Evolutionary conservation across 2,113 vertebrate species (phyloP).

Genomic region (Thamnophis sirtalis): DNA sequence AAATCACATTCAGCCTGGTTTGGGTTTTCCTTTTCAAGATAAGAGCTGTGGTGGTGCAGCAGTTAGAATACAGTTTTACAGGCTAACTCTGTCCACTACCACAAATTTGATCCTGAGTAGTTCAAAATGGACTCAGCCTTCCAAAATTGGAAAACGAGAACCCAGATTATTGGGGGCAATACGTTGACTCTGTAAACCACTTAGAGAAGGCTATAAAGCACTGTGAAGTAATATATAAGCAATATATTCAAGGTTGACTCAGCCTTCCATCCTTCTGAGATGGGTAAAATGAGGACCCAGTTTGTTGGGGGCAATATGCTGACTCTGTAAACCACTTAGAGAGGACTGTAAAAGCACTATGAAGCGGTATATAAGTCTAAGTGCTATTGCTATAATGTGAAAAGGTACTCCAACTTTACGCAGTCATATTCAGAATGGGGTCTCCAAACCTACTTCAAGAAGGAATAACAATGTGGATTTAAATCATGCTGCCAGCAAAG

Average conservation of each 20-base stretch:
- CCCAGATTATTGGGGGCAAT: neutral
- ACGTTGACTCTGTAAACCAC: neutral
- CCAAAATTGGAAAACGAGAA: neutral
- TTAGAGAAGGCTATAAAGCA: neutral
- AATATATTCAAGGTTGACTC: neutral
- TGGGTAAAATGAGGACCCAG: neutral
- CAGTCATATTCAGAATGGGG: neutral
- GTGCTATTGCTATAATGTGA: neutral
- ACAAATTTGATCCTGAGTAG: neutral
- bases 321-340: neutral
- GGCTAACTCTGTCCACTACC: neutral
- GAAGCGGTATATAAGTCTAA: neutral
- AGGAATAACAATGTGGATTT: neutral
- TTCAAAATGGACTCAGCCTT: neutral
- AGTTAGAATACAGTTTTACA: neutral
- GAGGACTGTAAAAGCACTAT: neutral
- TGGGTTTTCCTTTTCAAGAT: neutral
- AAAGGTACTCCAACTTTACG: neutral
- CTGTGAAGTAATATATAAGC: neutral
- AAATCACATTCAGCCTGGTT: neutral
- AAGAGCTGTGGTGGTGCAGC: neutral
- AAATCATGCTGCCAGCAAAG: neutral
- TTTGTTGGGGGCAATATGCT: neutral
- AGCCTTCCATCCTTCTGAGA: neutral
- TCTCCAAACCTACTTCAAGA: neutral